Evolutionary conservation across 2,888 invertebrate species (phyloP).

Genomic region (Lithodes maja): DNA sequence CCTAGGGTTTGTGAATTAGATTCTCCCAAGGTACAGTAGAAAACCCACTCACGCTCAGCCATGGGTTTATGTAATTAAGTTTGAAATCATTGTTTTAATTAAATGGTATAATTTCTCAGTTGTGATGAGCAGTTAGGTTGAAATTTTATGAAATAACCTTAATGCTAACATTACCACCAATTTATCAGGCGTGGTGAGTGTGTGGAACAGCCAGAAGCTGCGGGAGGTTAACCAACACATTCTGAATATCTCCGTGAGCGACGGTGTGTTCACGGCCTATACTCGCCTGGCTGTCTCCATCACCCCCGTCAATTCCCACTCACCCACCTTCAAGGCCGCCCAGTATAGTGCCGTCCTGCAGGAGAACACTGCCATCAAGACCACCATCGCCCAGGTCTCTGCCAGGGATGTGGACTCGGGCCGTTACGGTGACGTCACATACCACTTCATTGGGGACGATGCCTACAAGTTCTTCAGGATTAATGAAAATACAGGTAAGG

Average conservation of each 20-base stretch:
- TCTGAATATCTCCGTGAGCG: conserved; percentile 95
- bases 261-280: conserved; percentile 95
- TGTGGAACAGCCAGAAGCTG: conserved; percentile 85
- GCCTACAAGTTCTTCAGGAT: conserved; percentile 67
- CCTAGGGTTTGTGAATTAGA: too few species aligned
- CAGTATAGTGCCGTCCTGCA: conserved; percentile 77
- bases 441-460: conserved; percentile 74
- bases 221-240: conserved; percentile 81
- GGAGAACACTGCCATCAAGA: conserved; percentile 88
- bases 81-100: too few species aligned
- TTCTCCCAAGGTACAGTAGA: too few species aligned
- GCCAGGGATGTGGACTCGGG: conserved; percentile 90
- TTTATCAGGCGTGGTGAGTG: conserved; percentile 79
- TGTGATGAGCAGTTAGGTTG: too few species aligned
- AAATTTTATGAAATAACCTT: too few species aligned
- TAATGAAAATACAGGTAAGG: conserved; percentile 66
- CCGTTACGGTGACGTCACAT: conserved; percentile 81
- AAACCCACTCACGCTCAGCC: too few species aligned
- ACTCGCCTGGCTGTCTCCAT: conserved; percentile 77
- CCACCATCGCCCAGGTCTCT: conserved; percentile 84
- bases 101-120: too few species aligned
- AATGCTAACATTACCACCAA: too few species aligned
- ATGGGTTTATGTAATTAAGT: too few species aligned
- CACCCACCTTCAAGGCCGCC: conserved; percentile 65
- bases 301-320: conserved; percentile 70